phyloP scores from a whole-genome alignment of 2,888 invertebrate genomes.

The Phragmatobia fuliginosa region DNA sequence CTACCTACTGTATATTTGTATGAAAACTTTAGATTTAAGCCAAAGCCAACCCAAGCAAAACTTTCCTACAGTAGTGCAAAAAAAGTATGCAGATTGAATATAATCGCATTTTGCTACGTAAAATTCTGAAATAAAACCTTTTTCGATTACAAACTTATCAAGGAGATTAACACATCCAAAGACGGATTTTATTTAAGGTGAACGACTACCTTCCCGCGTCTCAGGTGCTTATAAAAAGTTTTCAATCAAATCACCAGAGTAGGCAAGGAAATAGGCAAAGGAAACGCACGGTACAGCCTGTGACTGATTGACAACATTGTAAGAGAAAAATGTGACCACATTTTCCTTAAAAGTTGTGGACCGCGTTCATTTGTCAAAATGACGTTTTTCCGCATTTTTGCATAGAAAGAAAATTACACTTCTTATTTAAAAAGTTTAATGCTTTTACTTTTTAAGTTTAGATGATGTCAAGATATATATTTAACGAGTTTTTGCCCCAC shows the following conservation, averaged over 20 bases:
- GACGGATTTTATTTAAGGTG: constrained; percentile 31
- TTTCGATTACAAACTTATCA: constrained; percentile 42
- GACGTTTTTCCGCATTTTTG: constrained; percentile 32
- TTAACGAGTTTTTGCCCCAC: too few relatives aligned
- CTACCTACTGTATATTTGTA: too few relatives aligned
- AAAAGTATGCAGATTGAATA: constrained; percentile 13
- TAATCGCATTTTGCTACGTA: constrained; percentile 8
- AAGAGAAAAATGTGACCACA: constrained; percentile 65
- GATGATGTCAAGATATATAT: not conserved
- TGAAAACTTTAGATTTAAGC: too few relatives aligned
- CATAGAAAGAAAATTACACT: constrained; percentile 27
- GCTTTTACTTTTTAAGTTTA: not conserved
- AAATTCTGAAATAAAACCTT: constrained; percentile 19
- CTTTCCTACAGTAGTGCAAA: constrained; percentile 4
- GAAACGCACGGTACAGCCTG: constrained; percentile 65
- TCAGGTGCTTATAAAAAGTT: constrained; percentile 80
- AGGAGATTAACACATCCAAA: constrained; percentile 37
- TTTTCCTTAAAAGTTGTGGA: constrained; percentile 66
- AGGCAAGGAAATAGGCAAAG: constrained; percentile 67
- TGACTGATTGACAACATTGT: constrained; percentile 84
- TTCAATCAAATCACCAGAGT: constrained; percentile 82
- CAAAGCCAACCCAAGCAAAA: too few relatives aligned
- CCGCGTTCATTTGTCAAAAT: constrained; percentile 66
- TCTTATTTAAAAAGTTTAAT: constrained; percentile 18
- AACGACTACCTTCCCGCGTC: constrained; percentile 50